Conservation (phyloP, 1,140 invertebrate species). For the Drosophila bifasciata region DNA sequence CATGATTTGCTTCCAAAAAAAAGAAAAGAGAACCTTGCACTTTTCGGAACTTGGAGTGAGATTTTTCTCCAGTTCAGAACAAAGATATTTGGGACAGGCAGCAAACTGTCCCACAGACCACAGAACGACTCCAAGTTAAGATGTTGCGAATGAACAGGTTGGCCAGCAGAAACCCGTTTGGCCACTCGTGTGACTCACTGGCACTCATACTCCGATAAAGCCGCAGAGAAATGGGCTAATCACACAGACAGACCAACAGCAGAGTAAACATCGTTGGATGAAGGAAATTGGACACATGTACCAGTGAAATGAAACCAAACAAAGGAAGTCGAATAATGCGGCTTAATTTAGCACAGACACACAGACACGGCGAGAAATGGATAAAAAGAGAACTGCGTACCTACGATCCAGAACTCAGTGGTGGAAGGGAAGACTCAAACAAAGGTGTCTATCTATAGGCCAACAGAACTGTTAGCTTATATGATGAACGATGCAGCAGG, state of each 20-base stretch:
- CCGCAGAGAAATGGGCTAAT: slow-evolving; percentile 49
- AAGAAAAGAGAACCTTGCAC: no score
- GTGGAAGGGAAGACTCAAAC: no score
- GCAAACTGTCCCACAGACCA: slow-evolving; percentile 22
- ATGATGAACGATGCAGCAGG: no score
- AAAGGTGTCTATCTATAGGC: no score
- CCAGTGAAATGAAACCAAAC: slow-evolving; percentile 23
- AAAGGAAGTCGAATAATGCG: slow-evolving; percentile 44
- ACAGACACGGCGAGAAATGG: slow-evolving; percentile 13
- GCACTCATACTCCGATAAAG: slow-evolving; percentile 13
- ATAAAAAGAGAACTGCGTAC: slow-evolving; percentile 5
- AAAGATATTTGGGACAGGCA: slow-evolving; percentile 32
- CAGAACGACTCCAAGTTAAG: slow-evolving; percentile 27
- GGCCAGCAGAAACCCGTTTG: slow-evolving; percentile 43
- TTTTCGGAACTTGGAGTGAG: no score
- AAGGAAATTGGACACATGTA: slow-evolving; percentile 21
- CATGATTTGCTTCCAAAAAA: no score
- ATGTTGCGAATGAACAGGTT: slow-evolving; percentile 41
- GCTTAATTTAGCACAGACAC: slow-evolving; percentile 10
- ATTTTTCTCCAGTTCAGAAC: no score
- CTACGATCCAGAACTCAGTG: slow-evolving; percentile 20
- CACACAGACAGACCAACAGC: slow-evolving; percentile 38
- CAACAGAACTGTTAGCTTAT: no score
- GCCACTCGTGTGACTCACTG: slow-evolving; percentile 38
- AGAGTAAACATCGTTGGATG: slow-evolving; percentile 47